phyloP scores from a whole-genome alignment of 2,797 vertebrate species.

The Gymnothorax reevesii region DNA sequence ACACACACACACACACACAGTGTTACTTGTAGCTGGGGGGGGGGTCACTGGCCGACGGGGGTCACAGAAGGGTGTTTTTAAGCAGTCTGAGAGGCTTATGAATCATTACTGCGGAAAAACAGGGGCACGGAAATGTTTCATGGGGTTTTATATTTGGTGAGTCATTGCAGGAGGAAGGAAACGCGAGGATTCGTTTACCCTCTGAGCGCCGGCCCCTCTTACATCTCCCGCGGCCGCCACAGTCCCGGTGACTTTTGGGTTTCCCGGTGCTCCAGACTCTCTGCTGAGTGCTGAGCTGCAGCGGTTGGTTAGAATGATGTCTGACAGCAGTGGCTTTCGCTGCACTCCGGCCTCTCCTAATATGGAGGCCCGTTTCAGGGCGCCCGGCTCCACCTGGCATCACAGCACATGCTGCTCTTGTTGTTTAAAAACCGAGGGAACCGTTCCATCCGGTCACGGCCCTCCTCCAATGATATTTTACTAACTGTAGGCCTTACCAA shows the following conservation, averaged over 20 bases:
- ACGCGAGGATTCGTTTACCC: background rate
- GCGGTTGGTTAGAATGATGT: conserved; percentile 10
- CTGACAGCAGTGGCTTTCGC: conserved; percentile 31
- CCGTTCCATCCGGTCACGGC: background rate
- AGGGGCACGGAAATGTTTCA: background rate
- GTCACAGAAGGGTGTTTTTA: background rate
- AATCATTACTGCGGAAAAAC: conserved; percentile 2
- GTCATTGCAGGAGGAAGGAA: background rate
- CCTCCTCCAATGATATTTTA: background rate
- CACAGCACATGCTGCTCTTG: background rate
- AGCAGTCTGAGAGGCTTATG: background rate
- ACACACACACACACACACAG: background rate
- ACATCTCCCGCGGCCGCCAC: background rate
- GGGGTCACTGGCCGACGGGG: background rate
- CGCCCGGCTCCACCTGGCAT: background rate
- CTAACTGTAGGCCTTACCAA: background rate
- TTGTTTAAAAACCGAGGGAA: conserved; percentile 6
- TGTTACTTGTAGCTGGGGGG: background rate
- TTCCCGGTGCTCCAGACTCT: background rate
- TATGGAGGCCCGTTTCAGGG: conserved; percentile 5
- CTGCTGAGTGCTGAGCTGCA: background rate
- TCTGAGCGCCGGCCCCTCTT: background rate
- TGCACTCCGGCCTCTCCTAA: conserved; percentile 29
- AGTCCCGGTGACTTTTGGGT: background rate
- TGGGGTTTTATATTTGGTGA: background rate